Evolutionary conservation across 92 coral and sea anemone genomes (phyloP).

Genomic region (Palythoa heliodiscus): DNA sequence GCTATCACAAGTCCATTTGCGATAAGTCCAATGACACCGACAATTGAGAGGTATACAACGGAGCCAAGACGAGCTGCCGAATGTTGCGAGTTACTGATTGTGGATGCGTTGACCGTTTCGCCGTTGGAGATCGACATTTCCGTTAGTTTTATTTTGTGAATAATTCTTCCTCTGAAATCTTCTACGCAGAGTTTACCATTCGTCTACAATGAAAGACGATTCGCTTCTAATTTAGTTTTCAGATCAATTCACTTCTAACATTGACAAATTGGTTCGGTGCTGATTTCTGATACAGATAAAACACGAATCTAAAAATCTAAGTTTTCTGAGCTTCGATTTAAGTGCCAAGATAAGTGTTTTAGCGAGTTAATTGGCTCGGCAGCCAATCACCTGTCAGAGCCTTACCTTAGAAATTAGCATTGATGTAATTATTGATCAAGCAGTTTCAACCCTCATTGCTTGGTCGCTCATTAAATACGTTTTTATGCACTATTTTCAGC

Average conservation of each 20-base stretch:
- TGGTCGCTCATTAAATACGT: conserved; percentile 14
- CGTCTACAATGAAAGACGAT: not conserved
- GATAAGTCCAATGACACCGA: conserved; percentile 75
- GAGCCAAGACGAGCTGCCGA: conserved; percentile 58
- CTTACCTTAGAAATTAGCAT: conserved; percentile 32
- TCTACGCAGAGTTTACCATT: not conserved
- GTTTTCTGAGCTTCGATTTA: not conserved
- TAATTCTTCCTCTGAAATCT: not conserved
- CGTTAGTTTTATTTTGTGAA: not conserved
- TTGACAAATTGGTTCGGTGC: not conserved
- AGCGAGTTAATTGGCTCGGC: conserved; percentile 14
- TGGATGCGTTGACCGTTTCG: not conserved
- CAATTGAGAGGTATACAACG: conserved; percentile 64
- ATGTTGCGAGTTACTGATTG: not conserved
- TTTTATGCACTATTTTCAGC: not conserved
- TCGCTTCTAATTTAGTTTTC: not conserved
- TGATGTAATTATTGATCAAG: conserved; percentile 34
- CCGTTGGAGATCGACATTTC: conserved; percentile 21
- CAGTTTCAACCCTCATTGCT: not conserved
- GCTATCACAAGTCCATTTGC: conserved; percentile 81
- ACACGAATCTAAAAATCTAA: not conserved
- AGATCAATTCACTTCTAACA: not conserved
- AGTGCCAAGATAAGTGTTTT: conserved; percentile 7
- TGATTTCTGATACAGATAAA: not conserved
- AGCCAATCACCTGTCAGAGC: conserved; percentile 25